Base-by-base conservation (phyloP, 1,140 invertebrate species). In the Macrobrachium rosenbergii region DNA sequence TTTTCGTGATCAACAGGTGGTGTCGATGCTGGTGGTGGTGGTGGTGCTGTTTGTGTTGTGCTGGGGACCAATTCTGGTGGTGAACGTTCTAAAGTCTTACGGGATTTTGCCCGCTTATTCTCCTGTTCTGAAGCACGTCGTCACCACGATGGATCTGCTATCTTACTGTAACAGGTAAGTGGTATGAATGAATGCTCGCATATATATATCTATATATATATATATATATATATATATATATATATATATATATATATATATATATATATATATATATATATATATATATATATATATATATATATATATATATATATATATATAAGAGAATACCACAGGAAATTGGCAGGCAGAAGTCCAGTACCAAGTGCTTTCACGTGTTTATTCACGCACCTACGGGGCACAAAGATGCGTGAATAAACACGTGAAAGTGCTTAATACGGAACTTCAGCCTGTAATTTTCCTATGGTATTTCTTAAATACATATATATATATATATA, bases 1-100 rank as follows among this genome's bases (percentile, higher is more conserved):
- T 12, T n/a, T 14, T 28, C 10, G 21, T 1, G 6, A 23, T 0
- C 89, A 7, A 92, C 91, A 95, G 94, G 94, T 95, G 5, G 94
- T 95, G 87, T 95, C 94, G 90, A 95, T 95, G 95, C 90, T 95
- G 67, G 94, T 95, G 0, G 94, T 94, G 5, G 94, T 95, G 7
- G 94, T 95, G 19, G 92, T 95, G 17, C 91, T 95, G 7, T 95
- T 95, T 91, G 93, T 94, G 5, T 91, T 95, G 52, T 95, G 95
- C 90, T 95, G 95, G 95, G 93, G 93, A 86, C 95, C 95, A 5
- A 92, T 94, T 87, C 91, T 95, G n/a, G 93, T 95, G 21, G 93
- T 94, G 90, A 94, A 95, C 89, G 92, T 95, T 19, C 92, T 95
- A n/a, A 94, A 93, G 2, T 93, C 95, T 3, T 95, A 94, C 81